A percentile compares a stretch with the other conserved stretches of the same genome.
Evolutionary conservation across 2,797 vertebrate genomes (phyloP).

Genomic region (Artibeus jamaicensis): DNA sequence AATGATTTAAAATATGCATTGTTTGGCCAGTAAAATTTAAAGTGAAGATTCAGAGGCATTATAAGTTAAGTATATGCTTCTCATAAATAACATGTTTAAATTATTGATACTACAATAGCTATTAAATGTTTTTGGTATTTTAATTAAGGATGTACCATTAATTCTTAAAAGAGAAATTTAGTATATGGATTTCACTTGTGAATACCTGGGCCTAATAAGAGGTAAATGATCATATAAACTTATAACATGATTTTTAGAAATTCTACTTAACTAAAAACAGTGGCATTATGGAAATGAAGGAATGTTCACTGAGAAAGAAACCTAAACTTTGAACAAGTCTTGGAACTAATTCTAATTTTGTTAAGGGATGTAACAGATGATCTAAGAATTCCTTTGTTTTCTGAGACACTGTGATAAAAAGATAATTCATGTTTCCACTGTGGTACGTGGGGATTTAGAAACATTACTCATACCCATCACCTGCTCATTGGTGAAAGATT

Average conservation of each 20-base stretch:
- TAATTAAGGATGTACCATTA: neutral
- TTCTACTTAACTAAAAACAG: neutral
- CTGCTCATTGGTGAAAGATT: conserved; percentile 62
- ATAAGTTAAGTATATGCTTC: neutral
- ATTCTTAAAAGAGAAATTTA: neutral
- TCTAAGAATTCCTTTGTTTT: conserved; percentile 32
- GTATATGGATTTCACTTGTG: neutral
- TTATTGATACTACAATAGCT: neutral
- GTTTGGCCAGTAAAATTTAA: neutral
- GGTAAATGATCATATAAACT: neutral
- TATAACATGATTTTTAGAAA: conserved; percentile 6
- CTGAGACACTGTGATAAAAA: neutral
- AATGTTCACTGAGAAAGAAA: neutral
- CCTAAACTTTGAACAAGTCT: conserved; percentile 33
- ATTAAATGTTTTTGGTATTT: neutral
- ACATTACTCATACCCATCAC: conserved; percentile 45
- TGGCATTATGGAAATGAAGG: neutral
- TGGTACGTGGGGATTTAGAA: conserved; percentile 30
- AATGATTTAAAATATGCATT: neutral
- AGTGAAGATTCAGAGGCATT: neutral
- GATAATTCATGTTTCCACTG: conserved; percentile 32
- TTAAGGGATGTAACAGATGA: conserved; percentile 46
- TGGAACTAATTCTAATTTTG: conserved; percentile 40
- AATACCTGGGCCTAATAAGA: conserved; percentile 25
- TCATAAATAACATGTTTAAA: neutral